These are phyloP conservation scores for Calameuta pallipes DNA, from an alignment of 2,888 invertebrate species.

Conservation along the genomic window DNA sequence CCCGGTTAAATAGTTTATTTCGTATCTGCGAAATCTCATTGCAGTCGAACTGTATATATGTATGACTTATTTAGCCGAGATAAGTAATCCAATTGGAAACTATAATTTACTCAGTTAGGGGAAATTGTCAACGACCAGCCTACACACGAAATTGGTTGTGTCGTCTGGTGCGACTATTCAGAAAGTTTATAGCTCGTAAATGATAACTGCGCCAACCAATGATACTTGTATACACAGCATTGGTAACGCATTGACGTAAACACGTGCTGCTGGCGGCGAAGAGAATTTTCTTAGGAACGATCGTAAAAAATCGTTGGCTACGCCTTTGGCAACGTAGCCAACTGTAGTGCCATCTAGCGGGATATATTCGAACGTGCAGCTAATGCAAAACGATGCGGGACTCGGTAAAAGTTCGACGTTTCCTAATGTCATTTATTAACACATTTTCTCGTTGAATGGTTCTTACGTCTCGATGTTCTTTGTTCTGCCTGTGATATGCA, in stretches of 20 bases:
- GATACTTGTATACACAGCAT: neutral
- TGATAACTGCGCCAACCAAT: neutral
- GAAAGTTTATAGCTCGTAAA: neutral
- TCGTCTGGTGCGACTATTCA: neutral
- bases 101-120: neutral
- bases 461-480: neutral
- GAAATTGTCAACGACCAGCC: neutral
- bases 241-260: neutral
- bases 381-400: neutral
- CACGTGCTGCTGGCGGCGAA: neutral
- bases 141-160: neutral
- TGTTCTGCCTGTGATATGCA: neutral
- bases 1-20: neutral
- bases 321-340: neutral
- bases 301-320: neutral
- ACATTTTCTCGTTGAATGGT: neutral
- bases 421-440: neutral
- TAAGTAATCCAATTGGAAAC: neutral
- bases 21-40: neutral
- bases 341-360: neutral
- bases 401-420: neutral
- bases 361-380: neutral
- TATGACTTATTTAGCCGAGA: neutral
- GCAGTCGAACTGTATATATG: neutral
- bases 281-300: neutral